These are phyloP conservation scores for Tetragnatha montana DNA, from an alignment of 2,888 invertebrate species.

Conservation along the genomic window DNA sequence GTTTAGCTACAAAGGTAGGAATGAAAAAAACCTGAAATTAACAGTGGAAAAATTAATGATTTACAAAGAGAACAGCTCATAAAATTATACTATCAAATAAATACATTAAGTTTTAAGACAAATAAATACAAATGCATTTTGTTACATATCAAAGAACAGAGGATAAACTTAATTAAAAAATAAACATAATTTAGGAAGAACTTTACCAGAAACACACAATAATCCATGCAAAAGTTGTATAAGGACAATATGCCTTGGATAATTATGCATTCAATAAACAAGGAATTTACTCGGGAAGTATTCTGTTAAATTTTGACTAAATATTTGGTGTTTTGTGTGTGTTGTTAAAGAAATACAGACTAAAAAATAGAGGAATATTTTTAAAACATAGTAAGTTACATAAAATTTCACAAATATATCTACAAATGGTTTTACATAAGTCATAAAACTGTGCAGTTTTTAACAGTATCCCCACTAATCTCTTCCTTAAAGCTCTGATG, in stretches of 20 bases:
- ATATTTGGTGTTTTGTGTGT: constrained; percentile 42
- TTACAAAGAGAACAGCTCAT: too few relatives aligned
- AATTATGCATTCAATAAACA: neutral
- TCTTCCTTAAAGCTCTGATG: constrained; percentile 70
- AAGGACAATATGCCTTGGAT: neutral
- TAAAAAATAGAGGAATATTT: constrained; percentile 71
- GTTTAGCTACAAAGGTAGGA: too few relatives aligned
- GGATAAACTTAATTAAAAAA: neutral
- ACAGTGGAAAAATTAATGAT: too few relatives aligned
- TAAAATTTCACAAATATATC: constrained; percentile 71
- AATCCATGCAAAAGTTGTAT: neutral
- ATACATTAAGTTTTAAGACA: too few relatives aligned
- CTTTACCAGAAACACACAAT: neutral
- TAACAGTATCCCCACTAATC: constrained; percentile 70
- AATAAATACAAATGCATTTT: too few relatives aligned
- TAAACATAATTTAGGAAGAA: neutral
- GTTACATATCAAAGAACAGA: too few relatives aligned
- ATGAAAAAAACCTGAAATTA: too few relatives aligned
- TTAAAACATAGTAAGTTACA: constrained; percentile 71
- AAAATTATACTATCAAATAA: too few relatives aligned
- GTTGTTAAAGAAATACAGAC: constrained; percentile 68
- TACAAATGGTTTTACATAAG: constrained; percentile 71
- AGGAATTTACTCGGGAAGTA: neutral
- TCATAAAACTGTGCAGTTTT: constrained; percentile 71
- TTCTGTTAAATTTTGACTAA: neutral